Evolutionary conservation across 2,888 invertebrate genomes (phyloP), one percentile per base, ranked within the genome.

Genomic region (Drosophila dives): DNA sequence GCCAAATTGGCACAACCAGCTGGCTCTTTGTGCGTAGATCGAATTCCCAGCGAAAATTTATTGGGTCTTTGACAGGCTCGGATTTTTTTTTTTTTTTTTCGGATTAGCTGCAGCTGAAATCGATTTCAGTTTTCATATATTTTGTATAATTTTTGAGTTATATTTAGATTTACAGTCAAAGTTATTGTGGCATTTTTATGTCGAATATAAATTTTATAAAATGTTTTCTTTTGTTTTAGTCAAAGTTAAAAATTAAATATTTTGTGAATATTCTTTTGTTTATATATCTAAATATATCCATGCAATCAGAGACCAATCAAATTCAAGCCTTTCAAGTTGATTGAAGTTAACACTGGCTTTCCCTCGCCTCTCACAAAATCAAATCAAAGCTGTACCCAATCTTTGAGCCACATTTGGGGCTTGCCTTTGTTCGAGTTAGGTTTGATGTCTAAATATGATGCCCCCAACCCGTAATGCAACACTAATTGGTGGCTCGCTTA

Each of bases 1-100:
- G 61, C 61, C 61, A 76, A 76, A 80, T 80, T 76, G 80, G 15
- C 65, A 53, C 40, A 64, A 42, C 42, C 58, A 64, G 23, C 36
- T 36, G 59, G 6, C 26, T 11, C 5, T 38, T n/a, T 26, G 62
- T 23, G 55, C 32, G 29, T 34, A 17, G 36, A 45, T 70, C 60
- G 50, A 59, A 36, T 69, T 29, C 49, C 33, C 23, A 26, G 40
- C 11, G 15, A n/a, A 26, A 40, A 69, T 40, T 67, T 69, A 69
- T 68, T 40, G 49, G 2, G 40, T 34, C 70, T 49, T 26, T 56
- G 70, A 40, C 48, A 69, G 34, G 33, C 29, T 15, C 23, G 20
- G 38, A 8, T 38, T 17, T 5, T 5, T 5, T 26, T 7, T 36
- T 26, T 29, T 20, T 15, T 3, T n/a, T 32, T 38, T 40, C 17